Evolutionary conservation across 53 echinoderm and acorn worm genomes (phyloP), one percentile per base, ranked within the genome.

Genomic region (Luidia sarsii): DNA sequence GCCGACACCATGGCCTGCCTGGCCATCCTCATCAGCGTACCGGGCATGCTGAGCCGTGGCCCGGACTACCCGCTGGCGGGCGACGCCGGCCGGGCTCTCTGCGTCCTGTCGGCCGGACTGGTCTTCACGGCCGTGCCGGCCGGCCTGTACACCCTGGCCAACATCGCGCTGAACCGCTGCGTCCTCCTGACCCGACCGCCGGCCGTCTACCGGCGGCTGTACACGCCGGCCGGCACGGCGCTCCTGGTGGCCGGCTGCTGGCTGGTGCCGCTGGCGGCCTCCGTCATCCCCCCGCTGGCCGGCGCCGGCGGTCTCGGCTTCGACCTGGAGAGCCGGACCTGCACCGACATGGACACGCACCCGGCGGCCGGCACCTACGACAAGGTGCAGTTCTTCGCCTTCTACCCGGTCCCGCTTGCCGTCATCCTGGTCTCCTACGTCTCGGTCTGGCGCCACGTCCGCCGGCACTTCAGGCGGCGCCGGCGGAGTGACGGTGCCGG

Each of bases 391-490:
- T 35, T 38, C 23, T 39, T n/a, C 19, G 55, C 53, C 2, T 82
- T 57, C 33, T 82, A 82, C 36, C 82, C 82, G 16, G 1, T 82
- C 1, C 82, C 70, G 16, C 59, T 90, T 6, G 30, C 73, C n/a
- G 52, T 65, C 37, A 66, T 89, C 50, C 50, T 74, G 5, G 31
- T 39, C 54, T 77, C 56, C 31, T 90, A 90, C 83, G 63, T 70
- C 13, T 50, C 81, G 50, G 37, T 90, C 57, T 90, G 85, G 57
- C 21, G 60, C 5, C 85, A 85, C 67, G 45, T 90, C 59, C 41
- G 51, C 24, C 81, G 64, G 21, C 90, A 90, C 45, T 68, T 53
- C 43, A 69, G 43, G 57, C 48, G 39, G 0, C 3, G 14, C 37
- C 18, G n/a, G 4, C 18, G 13, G 35, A 35, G 18, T 14, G 35